Conservation (phyloP, 2,888 invertebrate genomes). For the Caradrina kadenii region DNA sequence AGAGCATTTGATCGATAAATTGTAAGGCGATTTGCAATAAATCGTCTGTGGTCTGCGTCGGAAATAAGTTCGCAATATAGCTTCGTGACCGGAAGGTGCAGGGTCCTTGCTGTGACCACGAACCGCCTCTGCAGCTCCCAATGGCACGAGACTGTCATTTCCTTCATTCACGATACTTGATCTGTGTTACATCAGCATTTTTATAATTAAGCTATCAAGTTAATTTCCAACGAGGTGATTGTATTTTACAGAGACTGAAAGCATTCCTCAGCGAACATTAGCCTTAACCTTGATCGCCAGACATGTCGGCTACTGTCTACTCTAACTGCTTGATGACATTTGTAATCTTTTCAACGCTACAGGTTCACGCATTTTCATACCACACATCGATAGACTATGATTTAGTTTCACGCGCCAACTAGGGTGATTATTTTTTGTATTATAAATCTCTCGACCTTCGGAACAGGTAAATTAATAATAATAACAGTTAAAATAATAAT, state of each 20-base stretch:
- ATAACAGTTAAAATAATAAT: constrained; percentile 43
- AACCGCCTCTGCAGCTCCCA: constrained; percentile 45
- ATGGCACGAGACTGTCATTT: constrained; percentile 43
- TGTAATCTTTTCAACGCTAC: constrained; percentile 16
- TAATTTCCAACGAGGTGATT: background rate
- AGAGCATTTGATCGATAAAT: constrained; percentile 64
- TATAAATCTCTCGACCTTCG: constrained; percentile 28
- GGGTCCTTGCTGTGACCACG: constrained; percentile 72
- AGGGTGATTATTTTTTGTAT: background rate
- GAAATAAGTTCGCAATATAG: constrained; percentile 72
- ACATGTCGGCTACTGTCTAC: constrained; percentile 2
- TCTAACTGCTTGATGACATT: constrained; percentile 24
- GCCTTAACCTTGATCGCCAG: constrained; percentile 34
- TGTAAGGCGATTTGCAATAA: constrained; percentile 68
- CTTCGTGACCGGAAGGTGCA: constrained; percentile 79
- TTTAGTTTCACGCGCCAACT: background rate
- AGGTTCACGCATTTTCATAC: constrained; percentile 1
- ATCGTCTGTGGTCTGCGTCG: constrained; percentile 66
- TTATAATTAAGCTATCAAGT: background rate
- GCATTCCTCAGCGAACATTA: constrained; percentile 22
- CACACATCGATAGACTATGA: background rate
- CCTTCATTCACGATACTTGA: constrained; percentile 40
- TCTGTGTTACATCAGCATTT: background rate
- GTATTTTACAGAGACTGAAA: constrained; percentile 19
- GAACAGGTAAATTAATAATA: constrained; percentile 35